Conservation (phyloP, 1,140 invertebrate genomes). For the Oncopeltus fasciatus region DNA sequence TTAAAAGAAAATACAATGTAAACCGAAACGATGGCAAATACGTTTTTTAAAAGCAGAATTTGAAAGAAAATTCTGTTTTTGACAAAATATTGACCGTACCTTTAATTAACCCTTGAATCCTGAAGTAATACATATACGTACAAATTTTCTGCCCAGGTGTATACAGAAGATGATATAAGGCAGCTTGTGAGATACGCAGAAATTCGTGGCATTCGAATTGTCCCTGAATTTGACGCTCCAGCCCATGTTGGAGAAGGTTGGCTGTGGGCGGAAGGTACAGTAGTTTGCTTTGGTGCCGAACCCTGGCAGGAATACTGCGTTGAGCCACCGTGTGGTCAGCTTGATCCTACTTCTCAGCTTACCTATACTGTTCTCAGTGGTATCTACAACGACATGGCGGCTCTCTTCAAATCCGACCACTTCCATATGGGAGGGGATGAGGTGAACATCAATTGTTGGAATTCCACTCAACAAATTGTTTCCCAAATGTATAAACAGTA, state of each 20-base stretch:
- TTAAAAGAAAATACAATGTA: no score
- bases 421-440: slow-evolving; percentile 86
- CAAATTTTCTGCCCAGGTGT: slow-evolving; percentile 36
- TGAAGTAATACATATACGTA: no score
- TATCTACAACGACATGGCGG: slow-evolving; percentile 51
- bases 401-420: slow-evolving; percentile 60
- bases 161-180: slow-evolving; percentile 50
- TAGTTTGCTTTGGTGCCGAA: slow-evolving; percentile 46
- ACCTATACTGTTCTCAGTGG: slow-evolving; percentile 58
- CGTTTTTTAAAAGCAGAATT: no score
- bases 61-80: no score
- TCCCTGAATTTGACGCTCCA: slow-evolving; percentile 77
- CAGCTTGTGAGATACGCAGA: slow-evolving; percentile 54
- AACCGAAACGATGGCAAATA: no score
- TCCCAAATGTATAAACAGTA: slow-evolving; percentile 44
- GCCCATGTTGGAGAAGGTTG: slow-evolving; percentile 79
- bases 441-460: slow-evolving; percentile 59
- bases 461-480: slow-evolving; percentile 36
- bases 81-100: no score
- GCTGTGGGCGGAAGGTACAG: slow-evolving; percentile 52
- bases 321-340: slow-evolving; percentile 73
- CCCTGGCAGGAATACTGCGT: slow-evolving; percentile 65
- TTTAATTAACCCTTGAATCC: no score
- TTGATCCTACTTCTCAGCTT: slow-evolving; percentile 58
- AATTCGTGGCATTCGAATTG: slow-evolving; percentile 55